Evolutionary conservation across 2,113 vertebrate species (phyloP).

Genomic region (Hippocampus abdominalis): DNA sequence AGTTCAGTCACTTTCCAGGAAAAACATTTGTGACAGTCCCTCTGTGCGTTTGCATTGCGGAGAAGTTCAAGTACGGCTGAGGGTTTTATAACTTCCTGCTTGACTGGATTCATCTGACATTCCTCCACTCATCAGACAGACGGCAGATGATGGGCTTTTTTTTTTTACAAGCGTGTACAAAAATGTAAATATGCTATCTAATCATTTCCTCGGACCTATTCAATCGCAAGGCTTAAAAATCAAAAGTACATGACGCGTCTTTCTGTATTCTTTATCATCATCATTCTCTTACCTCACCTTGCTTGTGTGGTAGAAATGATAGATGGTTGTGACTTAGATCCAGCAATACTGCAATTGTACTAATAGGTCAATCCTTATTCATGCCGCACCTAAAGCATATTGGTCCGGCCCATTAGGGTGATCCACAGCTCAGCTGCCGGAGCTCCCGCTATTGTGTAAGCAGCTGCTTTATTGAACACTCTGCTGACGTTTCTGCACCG

Average conservation of each 20-base stretch:
- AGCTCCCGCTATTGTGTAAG: constrained; percentile 49
- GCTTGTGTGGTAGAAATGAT: constrained; percentile 52
- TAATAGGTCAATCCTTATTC: constrained; percentile 52
- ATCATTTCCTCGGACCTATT: neutral
- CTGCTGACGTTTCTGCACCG: constrained; percentile 76
- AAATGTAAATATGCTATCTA: neutral
- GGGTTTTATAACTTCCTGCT: constrained; percentile 4
- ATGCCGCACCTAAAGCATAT: constrained; percentile 59
- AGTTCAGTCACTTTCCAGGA: constrained; percentile 21
- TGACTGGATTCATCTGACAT: neutral
- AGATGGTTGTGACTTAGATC: constrained; percentile 51
- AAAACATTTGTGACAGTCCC: constrained; percentile 12
- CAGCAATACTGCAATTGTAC: constrained; percentile 59
- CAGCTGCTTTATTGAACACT: constrained; percentile 61
- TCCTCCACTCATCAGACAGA: neutral
- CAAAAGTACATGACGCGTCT: constrained; percentile 10
- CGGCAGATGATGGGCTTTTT: neutral
- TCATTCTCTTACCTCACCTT: constrained; percentile 50
- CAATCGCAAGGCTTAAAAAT: neutral
- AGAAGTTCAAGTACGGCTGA: constrained; percentile 2
- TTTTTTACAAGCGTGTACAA: neutral
- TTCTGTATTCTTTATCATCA: constrained; percentile 23
- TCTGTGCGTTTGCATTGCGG: constrained; percentile 4
- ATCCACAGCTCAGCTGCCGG: constrained; percentile 44
- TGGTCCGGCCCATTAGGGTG: constrained; percentile 62